Evolutionary conservation across 1,140 invertebrate genomes (phyloP), one percentile per base, ranked within the genome.

Genomic region (Sarcophaga bullata): DNA sequence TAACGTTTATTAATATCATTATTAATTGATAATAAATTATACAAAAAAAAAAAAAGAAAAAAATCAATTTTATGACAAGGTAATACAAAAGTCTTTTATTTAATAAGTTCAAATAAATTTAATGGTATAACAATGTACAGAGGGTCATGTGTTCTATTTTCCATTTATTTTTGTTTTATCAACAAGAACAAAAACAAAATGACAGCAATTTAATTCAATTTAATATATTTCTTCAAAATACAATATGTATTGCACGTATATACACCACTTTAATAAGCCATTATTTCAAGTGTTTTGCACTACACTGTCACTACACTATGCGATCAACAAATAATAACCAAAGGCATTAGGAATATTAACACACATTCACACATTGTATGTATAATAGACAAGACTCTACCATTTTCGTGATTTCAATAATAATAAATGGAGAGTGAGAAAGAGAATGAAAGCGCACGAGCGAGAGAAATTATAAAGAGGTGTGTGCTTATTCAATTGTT

Each of bases 11-110:
- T 37, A 37, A 37, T 37, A 37, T 7, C 6, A 58, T 15, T n/a
- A n/a, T 58, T 58, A 58, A 58, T 58, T 58, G 54, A 58, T 58
- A 58, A 58, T 58, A 58, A 58, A 58, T 58, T 58, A n/a, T 5
- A 15, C n/a, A 58, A 15, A 0, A 15, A 37, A 13, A n/a, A 0
- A 7, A 58, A 58, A 58, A 58, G 15, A n/a, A n/a, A n/a, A 58
- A 0, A 58, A 37, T 37, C 25, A 37, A 37, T 37, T 37, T 37
- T 37, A 37, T 37, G 25, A 37, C 25, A 37, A 37, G 25, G 25
- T 37, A 37, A 37, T 37, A 37, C 25, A 37, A 37, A 37, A 37
- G 25, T 37, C 25, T 37, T 37, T n/a, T n/a, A n/a, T n/a, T n/a
- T 37, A 37, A 37, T 37, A 37, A 37, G 4, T 37, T 37, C 11